phyloP scores from a whole-genome alignment of 2,888 invertebrate species.

The Acrocyrtus sp. region DNA sequence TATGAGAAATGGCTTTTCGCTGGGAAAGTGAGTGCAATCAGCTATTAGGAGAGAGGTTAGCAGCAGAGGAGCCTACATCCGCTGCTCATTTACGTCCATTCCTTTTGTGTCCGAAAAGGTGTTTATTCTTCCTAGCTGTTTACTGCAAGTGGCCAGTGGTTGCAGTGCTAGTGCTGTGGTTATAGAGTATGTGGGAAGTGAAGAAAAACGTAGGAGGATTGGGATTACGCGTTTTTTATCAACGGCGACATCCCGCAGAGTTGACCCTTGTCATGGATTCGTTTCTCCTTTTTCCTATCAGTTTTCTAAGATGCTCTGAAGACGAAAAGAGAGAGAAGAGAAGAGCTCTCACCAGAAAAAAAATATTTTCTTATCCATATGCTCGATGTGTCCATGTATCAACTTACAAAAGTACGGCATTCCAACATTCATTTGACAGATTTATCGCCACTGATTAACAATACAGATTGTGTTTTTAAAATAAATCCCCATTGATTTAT shows the following conservation, averaged over 20 bases:
- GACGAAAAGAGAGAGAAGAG: constrained; percentile 4
- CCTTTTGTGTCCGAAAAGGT: no score
- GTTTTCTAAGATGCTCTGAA: constrained; percentile 47
- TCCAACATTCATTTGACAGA: constrained; percentile 64
- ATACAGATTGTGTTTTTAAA: constrained; percentile 64
- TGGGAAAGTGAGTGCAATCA: no score
- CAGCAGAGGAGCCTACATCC: no score
- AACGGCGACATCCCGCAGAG: constrained; percentile 64
- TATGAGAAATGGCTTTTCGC: no score
- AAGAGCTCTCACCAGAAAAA: no score
- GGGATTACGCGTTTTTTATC: constrained; percentile 62
- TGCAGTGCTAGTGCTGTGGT: no score
- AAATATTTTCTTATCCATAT: no score
- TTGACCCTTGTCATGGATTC: constrained; percentile 64
- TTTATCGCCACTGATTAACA: constrained; percentile 64
- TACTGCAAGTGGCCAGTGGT: no score
- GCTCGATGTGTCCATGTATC: constrained; percentile 58
- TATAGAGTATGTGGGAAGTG: constrained; percentile 59
- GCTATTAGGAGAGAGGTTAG: no score
- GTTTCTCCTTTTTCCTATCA: constrained; percentile 56
- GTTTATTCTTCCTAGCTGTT: no score
- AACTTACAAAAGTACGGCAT: constrained; percentile 64
- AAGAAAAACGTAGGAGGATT: constrained; percentile 63
- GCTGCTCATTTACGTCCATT: no score
- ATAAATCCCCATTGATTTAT: constrained; percentile 65